Evolutionary conservation across 2,888 invertebrate species (phyloP), one percentile per base, ranked within the genome.

Genomic region (Dryadula phaetusa): DNA sequence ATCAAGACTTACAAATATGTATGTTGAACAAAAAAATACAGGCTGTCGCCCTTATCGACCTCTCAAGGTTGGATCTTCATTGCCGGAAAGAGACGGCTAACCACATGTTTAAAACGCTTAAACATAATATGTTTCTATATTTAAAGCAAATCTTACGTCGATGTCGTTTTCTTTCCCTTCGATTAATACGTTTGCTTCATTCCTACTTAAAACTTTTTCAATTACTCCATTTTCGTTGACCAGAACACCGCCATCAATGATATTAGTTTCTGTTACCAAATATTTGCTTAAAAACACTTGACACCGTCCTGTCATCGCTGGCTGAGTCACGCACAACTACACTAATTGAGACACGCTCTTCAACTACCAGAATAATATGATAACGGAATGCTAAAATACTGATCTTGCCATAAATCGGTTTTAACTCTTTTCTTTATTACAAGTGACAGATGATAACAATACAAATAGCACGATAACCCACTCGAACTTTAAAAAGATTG

Each of bases 201-300:
- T 77, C 47, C 88, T 87, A 40, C 83, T 87, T 3, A 95, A 77
- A 40, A 96, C 83, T 74, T 88, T 82, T 71, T 90, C 82, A 73
- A 96, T 95, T 73, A 92, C 91, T 16, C 95, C 96, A 78, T 93
- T 84, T 68, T 90, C 86, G 62, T 92, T 84, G 22, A 95, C 94
- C 40, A 96, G 82, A 70, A 95, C 93, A 28, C 94, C 95, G 47
- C 95, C 95, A 69, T 94, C 90, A 16, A 91, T 78, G 58, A 95
- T 88, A 52, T 85, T 86, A 65, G 87, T 84, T 71, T 93, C 90
- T 58, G 95, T 87, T 61, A 94, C 93, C 40, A 95, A 87, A 64
- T 83, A 84, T 71, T 77, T 84, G 74, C 93, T 92, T 71, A 92
- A 73, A 87, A 92, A 93, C 77, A 93, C 79, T 74, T 88, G 86